Evolutionary conservation across 2,888 invertebrate genomes (phyloP).

Genomic region (Frankliniella intonsa): DNA sequence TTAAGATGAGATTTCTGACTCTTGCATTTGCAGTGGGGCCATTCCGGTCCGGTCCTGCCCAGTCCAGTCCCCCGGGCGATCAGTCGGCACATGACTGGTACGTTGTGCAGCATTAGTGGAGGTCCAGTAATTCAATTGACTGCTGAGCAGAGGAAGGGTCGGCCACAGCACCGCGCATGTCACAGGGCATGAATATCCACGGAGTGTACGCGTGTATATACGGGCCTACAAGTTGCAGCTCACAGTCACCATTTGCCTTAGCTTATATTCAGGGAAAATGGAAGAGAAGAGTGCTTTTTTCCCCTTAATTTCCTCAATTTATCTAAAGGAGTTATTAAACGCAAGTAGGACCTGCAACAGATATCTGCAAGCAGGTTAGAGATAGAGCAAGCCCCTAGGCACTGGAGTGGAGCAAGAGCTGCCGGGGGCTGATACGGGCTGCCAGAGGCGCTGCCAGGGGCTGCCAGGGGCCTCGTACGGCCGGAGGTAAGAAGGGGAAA

Average conservation of each 20-base stretch:
- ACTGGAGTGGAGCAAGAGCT: not conserved
- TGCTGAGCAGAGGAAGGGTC: not conserved
- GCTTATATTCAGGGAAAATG: not conserved
- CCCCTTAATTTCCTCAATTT: no score
- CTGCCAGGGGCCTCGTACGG: not conserved
- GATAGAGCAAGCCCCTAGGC: no score
- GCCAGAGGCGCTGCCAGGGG: not conserved
- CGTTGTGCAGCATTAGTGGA: conserved; percentile 12
- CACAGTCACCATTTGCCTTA: no score
- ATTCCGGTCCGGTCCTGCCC: not conserved
- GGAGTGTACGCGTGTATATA: not conserved
- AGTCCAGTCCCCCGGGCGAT: not conserved
- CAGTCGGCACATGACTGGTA: conserved; percentile 24
- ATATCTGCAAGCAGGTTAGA: no score
- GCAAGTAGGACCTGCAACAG: no score
- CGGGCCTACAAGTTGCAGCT: no score
- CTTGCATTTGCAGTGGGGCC: no score
- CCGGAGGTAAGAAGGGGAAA: not conserved
- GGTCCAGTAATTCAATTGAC: conserved; percentile 18
- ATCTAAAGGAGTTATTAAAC: no score
- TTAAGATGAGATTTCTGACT: no score
- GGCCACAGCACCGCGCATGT: not conserved
- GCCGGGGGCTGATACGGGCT: not conserved
- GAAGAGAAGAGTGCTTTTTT: not conserved
- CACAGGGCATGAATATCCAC: not conserved